Conservation (phyloP, 35 echinoderm and acorn worm genomes). For the Ophiothrix spiculata region DNA sequence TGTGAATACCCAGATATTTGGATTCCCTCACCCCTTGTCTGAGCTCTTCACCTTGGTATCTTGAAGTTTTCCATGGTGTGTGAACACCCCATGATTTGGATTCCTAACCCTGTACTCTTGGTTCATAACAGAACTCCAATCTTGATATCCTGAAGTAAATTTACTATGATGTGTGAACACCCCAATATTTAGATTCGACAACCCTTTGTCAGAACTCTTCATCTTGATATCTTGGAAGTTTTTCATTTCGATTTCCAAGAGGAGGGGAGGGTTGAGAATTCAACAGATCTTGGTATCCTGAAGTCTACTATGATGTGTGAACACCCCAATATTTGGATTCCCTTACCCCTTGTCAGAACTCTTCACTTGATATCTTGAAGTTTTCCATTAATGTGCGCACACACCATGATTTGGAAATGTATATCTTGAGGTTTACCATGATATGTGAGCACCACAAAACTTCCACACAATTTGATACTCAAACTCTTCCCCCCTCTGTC, state of each 20-base stretch:
- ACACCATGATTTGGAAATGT: too few species aligned
- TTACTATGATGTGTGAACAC: background rate
- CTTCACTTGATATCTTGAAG: background rate
- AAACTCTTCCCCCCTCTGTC: too few species aligned
- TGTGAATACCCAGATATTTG: background rate
- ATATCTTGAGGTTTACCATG: too few species aligned
- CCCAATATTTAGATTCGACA: background rate
- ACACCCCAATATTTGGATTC: too few species aligned
- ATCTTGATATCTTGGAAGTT: background rate
- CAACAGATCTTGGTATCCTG: too few species aligned
- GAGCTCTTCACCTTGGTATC: slow-evolving; percentile 17
- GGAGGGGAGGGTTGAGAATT: background rate
- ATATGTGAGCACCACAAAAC: too few species aligned
- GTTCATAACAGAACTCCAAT: too few species aligned
- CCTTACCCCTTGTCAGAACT: background rate
- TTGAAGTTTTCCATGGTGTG: slow-evolving; percentile 1
- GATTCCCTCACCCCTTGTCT: background rate
- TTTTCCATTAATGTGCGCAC: background rate
- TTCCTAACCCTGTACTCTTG: too few species aligned
- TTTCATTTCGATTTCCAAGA: background rate
- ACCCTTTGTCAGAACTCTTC: background rate
- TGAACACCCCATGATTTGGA: slow-evolving; percentile 17
- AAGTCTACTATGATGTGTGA: too few species aligned
- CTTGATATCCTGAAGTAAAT: background rate
- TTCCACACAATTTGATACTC: too few species aligned